A percentile compares a stretch with the other conserved stretches of the same genome.
Evolutionary conservation across 2,888 invertebrate species (phyloP).

Genomic region (Nasonovia ribisnigri): DNA sequence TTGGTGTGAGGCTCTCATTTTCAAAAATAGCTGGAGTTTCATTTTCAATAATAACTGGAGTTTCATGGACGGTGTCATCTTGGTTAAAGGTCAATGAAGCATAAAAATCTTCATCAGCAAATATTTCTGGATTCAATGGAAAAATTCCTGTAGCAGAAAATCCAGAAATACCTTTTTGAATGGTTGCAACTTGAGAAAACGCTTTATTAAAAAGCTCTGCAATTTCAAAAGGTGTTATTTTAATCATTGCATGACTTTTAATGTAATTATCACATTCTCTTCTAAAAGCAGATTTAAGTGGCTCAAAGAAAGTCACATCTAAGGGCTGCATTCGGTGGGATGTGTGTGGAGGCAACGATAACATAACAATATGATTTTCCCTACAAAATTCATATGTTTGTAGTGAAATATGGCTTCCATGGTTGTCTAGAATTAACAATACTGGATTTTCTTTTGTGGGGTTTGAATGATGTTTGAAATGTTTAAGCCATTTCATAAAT

Average conservation of each 20-base stretch:
- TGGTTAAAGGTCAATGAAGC: not conserved
- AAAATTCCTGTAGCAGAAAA: conserved; percentile 61
- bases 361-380: not conserved
- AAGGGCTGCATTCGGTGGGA: not conserved
- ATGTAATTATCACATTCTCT: not conserved
- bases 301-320: not conserved
- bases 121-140: conserved; percentile 57
- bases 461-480: conserved; percentile 41
- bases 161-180: too few relatives aligned
- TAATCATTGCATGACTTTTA: not conserved
- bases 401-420: conserved; percentile 68
- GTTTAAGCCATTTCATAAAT: conserved; percentile 68
- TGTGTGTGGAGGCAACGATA: not conserved
- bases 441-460: conserved; percentile 68
- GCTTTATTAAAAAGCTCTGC: not conserved
- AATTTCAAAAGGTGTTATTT: not conserved
- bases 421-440: conserved; percentile 69
- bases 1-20: not conserved
- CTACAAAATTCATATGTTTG: conserved; percentile 68
- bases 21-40: not conserved
- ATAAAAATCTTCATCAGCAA: conserved; percentile 61
- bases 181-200: not conserved
- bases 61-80: not conserved
- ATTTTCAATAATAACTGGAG: not conserved
- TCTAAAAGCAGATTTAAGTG: conserved; percentile 45